These are phyloP conservation scores for Anguilla rostrata DNA, from an alignment of 2,113 vertebrate species.

Conservation along the genomic window DNA sequence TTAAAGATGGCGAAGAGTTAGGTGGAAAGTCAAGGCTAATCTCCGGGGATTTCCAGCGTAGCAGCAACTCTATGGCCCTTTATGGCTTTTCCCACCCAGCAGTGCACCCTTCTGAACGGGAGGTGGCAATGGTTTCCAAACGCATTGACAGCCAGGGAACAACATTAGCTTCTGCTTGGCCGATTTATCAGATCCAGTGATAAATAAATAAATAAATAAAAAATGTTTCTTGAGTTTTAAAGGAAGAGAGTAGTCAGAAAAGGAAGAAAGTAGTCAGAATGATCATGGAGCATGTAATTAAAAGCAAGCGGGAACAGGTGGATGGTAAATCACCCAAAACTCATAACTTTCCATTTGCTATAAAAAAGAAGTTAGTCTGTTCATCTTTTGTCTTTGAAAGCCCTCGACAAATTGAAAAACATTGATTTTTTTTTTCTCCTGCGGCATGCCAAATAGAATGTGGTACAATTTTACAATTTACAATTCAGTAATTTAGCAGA, in stretches of 20 bases:
- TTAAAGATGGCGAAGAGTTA: background rate
- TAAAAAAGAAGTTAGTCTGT: background rate
- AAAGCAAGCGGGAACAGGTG: background rate
- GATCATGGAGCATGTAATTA: background rate
- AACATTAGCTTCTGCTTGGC: background rate
- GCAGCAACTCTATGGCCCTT: background rate
- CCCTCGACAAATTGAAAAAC: background rate
- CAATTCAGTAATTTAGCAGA: no score
- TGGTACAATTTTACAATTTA: background rate
- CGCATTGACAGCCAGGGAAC: background rate
- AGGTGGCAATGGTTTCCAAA: background rate
- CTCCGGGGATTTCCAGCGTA: background rate
- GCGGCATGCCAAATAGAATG: background rate
- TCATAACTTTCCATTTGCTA: background rate
- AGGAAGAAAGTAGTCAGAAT: background rate
- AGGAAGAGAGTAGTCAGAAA: no score
- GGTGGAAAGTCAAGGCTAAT: background rate
- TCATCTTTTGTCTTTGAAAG: background rate
- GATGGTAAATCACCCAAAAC: background rate
- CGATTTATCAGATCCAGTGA: background rate
- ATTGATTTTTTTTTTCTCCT: background rate
- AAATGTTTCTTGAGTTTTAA: background rate
- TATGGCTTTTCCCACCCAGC: background rate
- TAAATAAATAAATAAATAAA: background rate
- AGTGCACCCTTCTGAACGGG: background rate